These are phyloP conservation scores for Erannis defoliaria DNA, from an alignment of 2,888 invertebrate species.

Conservation along the genomic window DNA sequence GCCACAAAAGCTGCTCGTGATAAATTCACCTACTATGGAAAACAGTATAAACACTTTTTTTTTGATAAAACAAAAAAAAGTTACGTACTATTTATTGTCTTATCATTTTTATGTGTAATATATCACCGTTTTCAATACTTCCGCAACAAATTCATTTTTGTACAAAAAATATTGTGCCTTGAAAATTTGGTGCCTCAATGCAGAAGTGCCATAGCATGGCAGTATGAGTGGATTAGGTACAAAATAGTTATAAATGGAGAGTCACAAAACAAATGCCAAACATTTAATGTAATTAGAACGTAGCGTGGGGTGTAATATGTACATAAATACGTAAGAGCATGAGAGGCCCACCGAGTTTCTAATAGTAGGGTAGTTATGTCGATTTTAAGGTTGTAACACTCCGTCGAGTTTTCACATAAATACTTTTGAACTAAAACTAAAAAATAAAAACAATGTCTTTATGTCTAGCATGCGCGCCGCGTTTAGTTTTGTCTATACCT, in stretches of 20 bases:
- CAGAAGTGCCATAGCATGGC: constrained; percentile 72
- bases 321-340: constrained; percentile 73
- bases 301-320: constrained; percentile 64
- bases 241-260: constrained; percentile 75
- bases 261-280: constrained; percentile 86
- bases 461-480: too few relatives aligned
- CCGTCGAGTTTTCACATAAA: background rate
- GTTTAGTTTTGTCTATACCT: too few relatives aligned
- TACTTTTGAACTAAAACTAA: background rate
- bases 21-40: too few relatives aligned
- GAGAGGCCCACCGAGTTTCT: constrained; percentile 77
- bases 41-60: too few relatives aligned
- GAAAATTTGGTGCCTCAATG: constrained; percentile 71
- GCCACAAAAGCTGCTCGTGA: too few relatives aligned
- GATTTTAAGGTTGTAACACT: background rate
- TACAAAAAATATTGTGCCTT: constrained; percentile 70
- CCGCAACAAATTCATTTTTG: constrained; percentile 19
- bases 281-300: constrained; percentile 56
- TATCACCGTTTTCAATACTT: constrained; percentile 23
- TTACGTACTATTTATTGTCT: too few relatives aligned
- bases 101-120: constrained; percentile 14
- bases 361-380: constrained; percentile 37
- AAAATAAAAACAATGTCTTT: too few relatives aligned
- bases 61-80: too few relatives aligned
- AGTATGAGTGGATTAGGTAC: constrained; percentile 66